Base-by-base conservation (phyloP, 2,888 invertebrate species). In the Acholoe squamosa region DNA sequence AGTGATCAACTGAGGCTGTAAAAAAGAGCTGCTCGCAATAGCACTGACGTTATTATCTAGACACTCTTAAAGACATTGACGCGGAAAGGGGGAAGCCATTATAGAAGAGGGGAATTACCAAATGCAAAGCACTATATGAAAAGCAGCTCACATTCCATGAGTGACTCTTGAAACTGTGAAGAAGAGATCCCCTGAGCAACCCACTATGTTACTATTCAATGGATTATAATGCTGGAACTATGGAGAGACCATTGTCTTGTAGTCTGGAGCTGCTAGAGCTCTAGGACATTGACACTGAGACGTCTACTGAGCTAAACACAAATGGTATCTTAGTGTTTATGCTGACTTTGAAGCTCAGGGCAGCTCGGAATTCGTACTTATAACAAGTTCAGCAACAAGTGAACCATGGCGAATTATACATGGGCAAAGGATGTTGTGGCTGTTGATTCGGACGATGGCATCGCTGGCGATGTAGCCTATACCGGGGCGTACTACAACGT, bases 401-500 rank as follows among this genome's bases (percentile, higher is more conserved):
- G 7, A 71, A 28, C 76, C 76, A 76, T 76, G 76, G 84, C 84
- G 5, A 86, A 86, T 31, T 86, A 86, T 28, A 54, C 86, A 7
- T 86, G 86, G 86, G 52, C 86, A 19, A 52, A 54, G 25, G 54
- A 86, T 28, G 22, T 86, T 0, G n/a, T 84, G 28, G 76, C 76
- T 25, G 34, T 22, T 22, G 80, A 80, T 19, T 19, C 80, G 1
- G 80, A 80, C 34, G 28, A 14, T 0, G 71, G 28, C 71, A 3
- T 28, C 5, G 71, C 71, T 14, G 43, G 34, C 5, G 80, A 33
- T 34, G 80, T 43, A 5, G 43, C 34, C 28, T 86, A 86, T 28
- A 52, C 54, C 16, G 86, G 86, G 54, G 10, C 54, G 19, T 86
- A 86, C 28, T 86, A 86, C 31, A 86, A 86, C 54, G 52, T 56